Evolutionary conservation across 1,140 invertebrate genomes (phyloP).

Genomic region (Cyclargus thomasi): DNA sequence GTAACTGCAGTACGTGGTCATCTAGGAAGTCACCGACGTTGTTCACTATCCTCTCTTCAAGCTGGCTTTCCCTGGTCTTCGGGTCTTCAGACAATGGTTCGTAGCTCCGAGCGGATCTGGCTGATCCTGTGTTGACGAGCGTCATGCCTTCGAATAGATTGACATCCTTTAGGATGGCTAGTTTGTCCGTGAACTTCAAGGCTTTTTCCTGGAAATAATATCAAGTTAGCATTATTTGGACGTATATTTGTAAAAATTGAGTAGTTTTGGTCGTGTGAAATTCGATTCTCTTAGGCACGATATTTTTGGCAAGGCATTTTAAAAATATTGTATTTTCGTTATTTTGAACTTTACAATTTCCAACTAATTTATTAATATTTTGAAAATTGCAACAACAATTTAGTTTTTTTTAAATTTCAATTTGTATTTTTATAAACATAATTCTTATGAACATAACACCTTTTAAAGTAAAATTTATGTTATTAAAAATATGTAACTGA

Average conservation of each 20-base stretch:
- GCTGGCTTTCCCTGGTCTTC: constrained; percentile 56
- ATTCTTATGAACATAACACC: neutral
- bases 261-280: too few species aligned
- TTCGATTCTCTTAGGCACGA: too few species aligned
- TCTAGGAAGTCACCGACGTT: constrained; percentile 65
- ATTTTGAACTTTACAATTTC: too few species aligned
- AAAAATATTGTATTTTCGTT: too few species aligned
- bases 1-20: constrained; percentile 61
- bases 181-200: constrained; percentile 53
- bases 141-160: constrained; percentile 58
- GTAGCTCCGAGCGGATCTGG: constrained; percentile 58
- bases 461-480: neutral
- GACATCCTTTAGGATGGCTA: constrained; percentile 51
- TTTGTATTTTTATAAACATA: neutral
- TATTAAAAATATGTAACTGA: neutral
- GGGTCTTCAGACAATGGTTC: constrained; percentile 61
- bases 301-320: too few species aligned
- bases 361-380: too few species aligned
- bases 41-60: constrained; percentile 62
- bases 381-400: too few species aligned
- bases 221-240: neutral
- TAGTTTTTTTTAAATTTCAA: too few species aligned
- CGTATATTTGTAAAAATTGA: neutral
- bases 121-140: constrained; percentile 60
- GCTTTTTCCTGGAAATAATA: constrained; percentile 63